Base-by-base conservation (phyloP, 2,113 vertebrate genomes). In the Petaurus breviceps region DNA sequence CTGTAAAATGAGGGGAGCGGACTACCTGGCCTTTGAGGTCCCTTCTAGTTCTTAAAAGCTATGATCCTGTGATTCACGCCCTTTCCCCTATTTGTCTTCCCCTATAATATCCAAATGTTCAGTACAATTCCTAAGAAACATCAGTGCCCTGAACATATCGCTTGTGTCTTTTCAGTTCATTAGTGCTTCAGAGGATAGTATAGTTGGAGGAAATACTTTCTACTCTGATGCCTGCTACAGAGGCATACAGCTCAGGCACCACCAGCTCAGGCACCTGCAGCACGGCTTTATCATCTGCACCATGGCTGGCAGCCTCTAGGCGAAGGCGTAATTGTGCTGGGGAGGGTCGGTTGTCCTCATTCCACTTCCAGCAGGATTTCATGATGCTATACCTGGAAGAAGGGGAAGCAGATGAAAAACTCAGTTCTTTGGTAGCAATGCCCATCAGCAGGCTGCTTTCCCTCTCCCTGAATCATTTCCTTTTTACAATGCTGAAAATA, bases 311-410 rank as follows among this genome's bases (percentile, higher is more conserved):
- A 16, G 96, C 96, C 94, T 98, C 95, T 2, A 99, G 98, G 93
- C 98, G 99, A 26, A 77, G 97, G 57, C 95, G 93, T 92, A 99
- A 96, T 22, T 99, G 99, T 25, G 96, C 93, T 91, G 99, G 98
- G 3, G 98, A 97, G 8, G 99, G 98, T 1, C 99, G 98, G 7
- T 98, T 98, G 22, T 97, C 90, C 89, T 99, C 99, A 93, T 97
- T 99, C 99, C 99, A 99, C 10, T 98, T 98, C 99, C 99, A 99
- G 97, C 99, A 99, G 51, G 97, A 95, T 97, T 99, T 99, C 98
- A 99, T 99, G 96, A 99, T 97, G 28, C 96, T 52, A 3, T 99
- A 99, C 96, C 99, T 99, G 98, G 6, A 94, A 95, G 94, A 68
- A 0, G 52, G 47, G 95, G 49, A 91, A 94, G 68, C 0, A 26